phyloP scores from a whole-genome alignment of 2,797 vertebrate genomes.

The Holocentrus rufus region DNA sequence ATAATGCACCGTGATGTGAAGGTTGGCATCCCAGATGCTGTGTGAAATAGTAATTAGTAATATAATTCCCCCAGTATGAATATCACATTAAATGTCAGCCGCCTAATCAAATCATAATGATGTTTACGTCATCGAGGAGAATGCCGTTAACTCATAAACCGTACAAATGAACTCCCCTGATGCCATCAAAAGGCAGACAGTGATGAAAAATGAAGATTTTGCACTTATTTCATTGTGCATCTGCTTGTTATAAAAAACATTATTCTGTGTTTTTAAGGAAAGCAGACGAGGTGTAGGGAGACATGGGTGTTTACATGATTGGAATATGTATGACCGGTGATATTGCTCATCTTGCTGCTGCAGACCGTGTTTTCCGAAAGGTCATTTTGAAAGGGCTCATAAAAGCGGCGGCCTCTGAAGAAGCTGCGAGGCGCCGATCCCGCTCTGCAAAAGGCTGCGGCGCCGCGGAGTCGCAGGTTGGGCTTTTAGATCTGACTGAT shows the following conservation, averaged over 20 bases:
- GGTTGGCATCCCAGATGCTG: conserved; percentile 42
- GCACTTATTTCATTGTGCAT: conserved; percentile 1
- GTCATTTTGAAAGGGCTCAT: conserved; percentile 25
- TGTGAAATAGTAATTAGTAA: conserved; percentile 48
- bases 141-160: conserved; percentile 1
- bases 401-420: conserved; percentile 1
- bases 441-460: no score
- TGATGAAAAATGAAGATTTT: background rate
- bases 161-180: conserved; percentile 7
- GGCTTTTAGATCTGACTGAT: background rate
- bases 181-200: background rate
- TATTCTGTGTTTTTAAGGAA: background rate
- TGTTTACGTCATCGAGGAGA: conserved; percentile 27
- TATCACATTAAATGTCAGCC: conserved; percentile 42
- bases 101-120: conserved; percentile 46
- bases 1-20: conserved; percentile 33
- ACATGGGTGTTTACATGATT: background rate
- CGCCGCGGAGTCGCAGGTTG: no score
- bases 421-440: conserved; percentile 10
- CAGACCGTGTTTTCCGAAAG: conserved; percentile 24
- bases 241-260: background rate
- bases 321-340: conserved; percentile 5
- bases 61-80: conserved; percentile 28
- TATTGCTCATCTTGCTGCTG: conserved; percentile 18
- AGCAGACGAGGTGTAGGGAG: background rate